Percentiles rank a stretch among this genome's conserved stretches.
Conservation (phyloP, 2,113 vertebrate species). For the Eira barbara region DNA sequence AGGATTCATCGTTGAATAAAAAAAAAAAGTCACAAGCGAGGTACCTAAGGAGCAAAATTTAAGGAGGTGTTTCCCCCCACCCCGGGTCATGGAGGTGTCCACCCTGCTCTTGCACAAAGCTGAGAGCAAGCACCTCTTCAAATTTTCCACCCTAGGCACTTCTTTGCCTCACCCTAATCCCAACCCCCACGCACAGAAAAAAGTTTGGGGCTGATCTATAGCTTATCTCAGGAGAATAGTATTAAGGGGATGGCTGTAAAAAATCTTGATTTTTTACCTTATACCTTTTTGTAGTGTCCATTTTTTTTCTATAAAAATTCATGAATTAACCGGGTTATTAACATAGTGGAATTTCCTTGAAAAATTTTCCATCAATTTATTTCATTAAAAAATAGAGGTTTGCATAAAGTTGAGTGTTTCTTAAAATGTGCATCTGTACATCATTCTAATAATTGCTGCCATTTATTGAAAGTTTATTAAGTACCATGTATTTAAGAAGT, state of each 20-base stretch:
- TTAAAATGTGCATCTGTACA: not conserved
- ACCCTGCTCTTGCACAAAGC: not conserved
- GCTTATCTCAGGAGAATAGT: not conserved
- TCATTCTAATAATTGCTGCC: not conserved
- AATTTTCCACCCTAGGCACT: not conserved
- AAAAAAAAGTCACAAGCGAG: not conserved
- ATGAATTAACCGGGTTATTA: not conserved
- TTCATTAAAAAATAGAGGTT: not conserved
- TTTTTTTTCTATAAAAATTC: not conserved
- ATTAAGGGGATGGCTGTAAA: not conserved
- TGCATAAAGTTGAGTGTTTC: not conserved
- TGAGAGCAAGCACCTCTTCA: not conserved
- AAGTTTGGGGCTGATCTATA: not conserved
- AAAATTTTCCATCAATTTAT: not conserved
- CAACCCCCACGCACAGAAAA: not conserved
- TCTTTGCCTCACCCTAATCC: not conserved
- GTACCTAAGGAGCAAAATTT: not conserved
- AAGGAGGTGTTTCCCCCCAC: not conserved
- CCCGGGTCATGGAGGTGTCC: not conserved
- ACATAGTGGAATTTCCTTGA: not conserved
- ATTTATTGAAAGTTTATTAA: not conserved
- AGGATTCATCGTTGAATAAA: not conserved
- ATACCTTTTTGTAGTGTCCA: not conserved
- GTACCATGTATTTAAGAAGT: not conserved
- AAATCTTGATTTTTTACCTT: not conserved